Percentiles rank a stretch among this genome's conserved stretches.
Conservation (phyloP, 2,113 vertebrate species). For the Regulus satrapa region DNA sequence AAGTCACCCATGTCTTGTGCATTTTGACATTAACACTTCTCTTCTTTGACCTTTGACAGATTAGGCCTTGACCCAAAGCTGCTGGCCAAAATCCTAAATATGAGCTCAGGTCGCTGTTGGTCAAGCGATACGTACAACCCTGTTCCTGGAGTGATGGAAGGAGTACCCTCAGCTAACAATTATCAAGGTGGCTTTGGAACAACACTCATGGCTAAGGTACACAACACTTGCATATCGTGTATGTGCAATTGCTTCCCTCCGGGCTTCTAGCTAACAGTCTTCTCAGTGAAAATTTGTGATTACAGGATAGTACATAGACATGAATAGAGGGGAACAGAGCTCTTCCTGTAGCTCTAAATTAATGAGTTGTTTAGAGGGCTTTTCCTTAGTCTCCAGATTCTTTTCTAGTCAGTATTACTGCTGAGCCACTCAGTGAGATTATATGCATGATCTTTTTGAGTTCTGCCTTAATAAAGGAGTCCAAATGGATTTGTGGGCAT, state of each 20-base stretch:
- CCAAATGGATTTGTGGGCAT: neutral
- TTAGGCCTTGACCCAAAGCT: conserved; percentile 98
- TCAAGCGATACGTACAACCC: conserved; percentile 98
- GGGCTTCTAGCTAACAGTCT: neutral
- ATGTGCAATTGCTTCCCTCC: neutral
- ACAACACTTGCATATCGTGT: neutral
- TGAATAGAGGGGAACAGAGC: neutral
- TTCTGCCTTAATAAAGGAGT: neutral
- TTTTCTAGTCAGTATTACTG: neutral
- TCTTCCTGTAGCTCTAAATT: neutral
- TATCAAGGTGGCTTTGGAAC: conserved; percentile 96
- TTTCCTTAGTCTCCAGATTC: neutral
- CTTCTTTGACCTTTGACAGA: conserved; percentile 81
- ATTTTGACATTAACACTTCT: conserved; percentile 76
- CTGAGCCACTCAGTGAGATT: neutral
- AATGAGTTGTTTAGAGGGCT: neutral
- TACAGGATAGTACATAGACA: neutral
- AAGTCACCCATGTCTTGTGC: conserved; percentile 68
- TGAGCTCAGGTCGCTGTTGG: conserved; percentile 99
- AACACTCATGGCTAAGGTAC: conserved; percentile 96
- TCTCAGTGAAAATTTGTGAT: neutral
- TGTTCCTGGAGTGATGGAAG: conserved; percentile 98
- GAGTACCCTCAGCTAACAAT: conserved; percentile 95
- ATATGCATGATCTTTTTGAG: neutral
- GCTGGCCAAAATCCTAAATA: conserved; percentile 94